Evolutionary conservation across 2,888 invertebrate genomes (phyloP).

Genomic region (Amphipyra tragopoginis): DNA sequence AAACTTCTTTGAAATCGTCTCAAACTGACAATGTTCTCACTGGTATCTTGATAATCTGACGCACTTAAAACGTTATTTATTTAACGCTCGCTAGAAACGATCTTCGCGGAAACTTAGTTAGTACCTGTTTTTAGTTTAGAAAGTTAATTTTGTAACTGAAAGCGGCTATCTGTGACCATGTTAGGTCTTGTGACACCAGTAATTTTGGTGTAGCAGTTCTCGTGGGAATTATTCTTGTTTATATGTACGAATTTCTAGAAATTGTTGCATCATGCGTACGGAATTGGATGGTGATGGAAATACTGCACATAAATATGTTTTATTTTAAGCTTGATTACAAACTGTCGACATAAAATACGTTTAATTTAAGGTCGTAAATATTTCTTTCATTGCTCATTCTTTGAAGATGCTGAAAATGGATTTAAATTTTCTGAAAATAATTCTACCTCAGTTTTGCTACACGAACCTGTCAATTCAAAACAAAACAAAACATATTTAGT

Average conservation of each 20-base stretch:
- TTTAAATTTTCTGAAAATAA: background rate
- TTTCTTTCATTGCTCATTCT: constrained; percentile 1
- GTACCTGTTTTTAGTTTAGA: constrained; percentile 56
- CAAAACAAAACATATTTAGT: constrained; percentile 8
- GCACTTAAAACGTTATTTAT: constrained; percentile 61
- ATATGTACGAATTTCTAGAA: constrained; percentile 53
- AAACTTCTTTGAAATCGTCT: constrained; percentile 70
- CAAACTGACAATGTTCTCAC: constrained; percentile 66
- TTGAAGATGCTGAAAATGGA: constrained; percentile 5
- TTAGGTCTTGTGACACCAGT: constrained; percentile 54
- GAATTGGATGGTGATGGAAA: constrained; percentile 42
- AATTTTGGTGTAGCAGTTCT: constrained; percentile 40
- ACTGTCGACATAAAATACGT: constrained; percentile 43
- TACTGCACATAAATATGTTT: constrained; percentile 41
- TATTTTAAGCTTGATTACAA: constrained; percentile 36
- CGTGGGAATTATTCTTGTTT: constrained; percentile 54
- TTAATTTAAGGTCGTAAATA: constrained; percentile 27
- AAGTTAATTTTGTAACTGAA: constrained; percentile 56
- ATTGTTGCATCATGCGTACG: constrained; percentile 48
- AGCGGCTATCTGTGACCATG: constrained; percentile 50
- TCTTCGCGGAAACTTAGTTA: constrained; percentile 39
- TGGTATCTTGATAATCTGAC: constrained; percentile 55
- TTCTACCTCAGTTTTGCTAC: background rate
- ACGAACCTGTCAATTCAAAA: constrained; percentile 5
- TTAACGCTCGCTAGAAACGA: constrained; percentile 43